Evolutionary conservation across 1,140 invertebrate species (phyloP).

Genomic region (Ceratina australensis): DNA sequence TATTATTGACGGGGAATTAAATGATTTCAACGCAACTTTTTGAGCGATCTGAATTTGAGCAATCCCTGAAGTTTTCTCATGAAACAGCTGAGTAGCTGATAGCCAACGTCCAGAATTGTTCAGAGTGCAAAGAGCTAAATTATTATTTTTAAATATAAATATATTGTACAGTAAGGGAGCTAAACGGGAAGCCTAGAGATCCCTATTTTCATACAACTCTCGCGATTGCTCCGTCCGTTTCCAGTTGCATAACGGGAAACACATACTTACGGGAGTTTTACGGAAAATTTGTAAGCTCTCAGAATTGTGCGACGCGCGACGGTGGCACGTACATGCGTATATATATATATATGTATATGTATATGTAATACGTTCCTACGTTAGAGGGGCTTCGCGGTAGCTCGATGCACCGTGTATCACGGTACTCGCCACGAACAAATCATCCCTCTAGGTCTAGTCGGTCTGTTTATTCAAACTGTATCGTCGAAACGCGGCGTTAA

Average conservation of each 20-base stretch:
- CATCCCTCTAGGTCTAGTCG: constrained; percentile 7
- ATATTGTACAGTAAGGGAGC: too few species aligned
- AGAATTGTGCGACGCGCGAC: constrained; percentile 43
- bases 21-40: too few species aligned
- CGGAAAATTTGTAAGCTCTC: constrained; percentile 51
- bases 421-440: constrained; percentile 54
- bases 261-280: constrained; percentile 33
- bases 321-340: too few species aligned
- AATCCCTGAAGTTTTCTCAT: too few species aligned
- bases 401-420: constrained; percentile 43
- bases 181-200: not conserved
- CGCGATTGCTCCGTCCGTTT: constrained; percentile 21
- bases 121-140: too few species aligned
- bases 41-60: too few species aligned
- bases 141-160: not conserved
- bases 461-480: constrained; percentile 46
- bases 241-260: constrained; percentile 42
- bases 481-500: constrained; percentile 45
- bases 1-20: too few species aligned
- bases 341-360: not conserved
- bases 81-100: too few species aligned
- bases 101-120: too few species aligned
- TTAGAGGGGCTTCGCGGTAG: constrained; percentile 44
- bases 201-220: constrained; percentile 40
- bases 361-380: constrained; percentile 18